phyloP scores from a whole-genome alignment of 2,113 vertebrate genomes.

The Silurus glanis region DNA sequence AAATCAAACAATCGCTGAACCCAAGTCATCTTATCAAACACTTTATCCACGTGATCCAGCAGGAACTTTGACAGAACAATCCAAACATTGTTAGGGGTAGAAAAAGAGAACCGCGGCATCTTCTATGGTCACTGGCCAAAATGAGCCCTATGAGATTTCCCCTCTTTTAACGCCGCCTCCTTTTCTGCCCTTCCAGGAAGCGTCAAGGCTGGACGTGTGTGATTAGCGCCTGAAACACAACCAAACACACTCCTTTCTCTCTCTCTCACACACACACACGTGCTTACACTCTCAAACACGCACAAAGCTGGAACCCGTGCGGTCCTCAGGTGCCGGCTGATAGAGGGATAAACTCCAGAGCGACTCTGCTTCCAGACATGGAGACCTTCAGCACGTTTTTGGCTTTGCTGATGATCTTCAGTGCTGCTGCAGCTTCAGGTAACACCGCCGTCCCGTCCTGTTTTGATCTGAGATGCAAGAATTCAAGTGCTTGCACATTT shows the following conservation, averaged over 20 bases:
- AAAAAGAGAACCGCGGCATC: constrained; percentile 7
- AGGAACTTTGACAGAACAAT: constrained; percentile 1
- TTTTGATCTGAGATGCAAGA: background rate
- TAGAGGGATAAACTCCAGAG: background rate
- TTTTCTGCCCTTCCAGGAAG: constrained; percentile 40
- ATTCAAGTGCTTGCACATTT: too few species aligned
- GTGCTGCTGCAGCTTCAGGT: constrained; percentile 63
- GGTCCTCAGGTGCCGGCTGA: constrained; percentile 39
- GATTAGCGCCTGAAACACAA: constrained; percentile 45
- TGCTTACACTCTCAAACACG: constrained; percentile 36
- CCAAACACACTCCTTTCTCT: background rate
- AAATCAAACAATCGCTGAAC: too few species aligned
- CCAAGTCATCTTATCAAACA: background rate
- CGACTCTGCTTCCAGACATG: constrained; percentile 55
- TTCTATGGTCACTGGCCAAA: constrained; percentile 30
- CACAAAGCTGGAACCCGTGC: constrained; percentile 36
- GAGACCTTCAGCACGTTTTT: constrained; percentile 49
- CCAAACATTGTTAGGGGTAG: background rate
- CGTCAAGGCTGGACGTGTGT: constrained; percentile 54
- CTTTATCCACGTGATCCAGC: constrained; percentile 3
- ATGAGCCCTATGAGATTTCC: constrained; percentile 16
- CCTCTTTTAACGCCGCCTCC: constrained; percentile 27
- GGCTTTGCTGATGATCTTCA: constrained; percentile 59
- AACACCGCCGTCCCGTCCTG: constrained; percentile 28
- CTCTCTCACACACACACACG: constrained; percentile 40